phyloP scores from a whole-genome alignment of 2,888 invertebrate genomes.

The Noctuana brunneofusca region DNA sequence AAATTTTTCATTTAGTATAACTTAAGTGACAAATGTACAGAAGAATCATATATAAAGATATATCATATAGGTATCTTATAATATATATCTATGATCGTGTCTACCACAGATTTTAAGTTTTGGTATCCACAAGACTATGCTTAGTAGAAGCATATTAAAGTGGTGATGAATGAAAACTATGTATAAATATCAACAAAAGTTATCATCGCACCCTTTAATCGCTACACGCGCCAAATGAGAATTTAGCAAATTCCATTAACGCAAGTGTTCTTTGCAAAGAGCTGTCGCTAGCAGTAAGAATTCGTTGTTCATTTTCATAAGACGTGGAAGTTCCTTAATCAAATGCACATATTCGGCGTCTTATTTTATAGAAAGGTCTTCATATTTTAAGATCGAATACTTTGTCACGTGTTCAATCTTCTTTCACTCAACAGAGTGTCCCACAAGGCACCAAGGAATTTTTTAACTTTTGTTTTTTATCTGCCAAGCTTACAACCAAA shows the following conservation, averaged over 20 bases:
- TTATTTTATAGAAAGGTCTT: neutral
- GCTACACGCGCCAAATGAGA: slow-evolving; percentile 10
- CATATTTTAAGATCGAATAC: too few species aligned
- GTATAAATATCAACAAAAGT: neutral
- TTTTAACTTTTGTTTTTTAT: neutral
- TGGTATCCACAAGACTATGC: too few species aligned
- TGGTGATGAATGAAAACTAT: neutral
- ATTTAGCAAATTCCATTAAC: slow-evolving; percentile 32
- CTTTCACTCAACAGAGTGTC: neutral
- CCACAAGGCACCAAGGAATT: neutral
- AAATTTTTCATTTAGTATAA: too few species aligned
- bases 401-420: too few species aligned
- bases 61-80: too few species aligned
- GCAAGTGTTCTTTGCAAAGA: slow-evolving; percentile 31
- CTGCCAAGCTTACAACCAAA: neutral
- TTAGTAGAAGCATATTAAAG: too few species aligned
- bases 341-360: slow-evolving; percentile 2
- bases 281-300: slow-evolving; percentile 32
- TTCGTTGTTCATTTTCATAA: slow-evolving; percentile 9
- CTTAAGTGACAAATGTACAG: too few species aligned
- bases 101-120: too few species aligned
- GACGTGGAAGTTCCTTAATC: neutral
- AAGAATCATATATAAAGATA: too few species aligned
- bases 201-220: neutral
- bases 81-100: too few species aligned